Conservation (phyloP, 2,797 vertebrate species). For the Ctenopoma multispine region DNA sequence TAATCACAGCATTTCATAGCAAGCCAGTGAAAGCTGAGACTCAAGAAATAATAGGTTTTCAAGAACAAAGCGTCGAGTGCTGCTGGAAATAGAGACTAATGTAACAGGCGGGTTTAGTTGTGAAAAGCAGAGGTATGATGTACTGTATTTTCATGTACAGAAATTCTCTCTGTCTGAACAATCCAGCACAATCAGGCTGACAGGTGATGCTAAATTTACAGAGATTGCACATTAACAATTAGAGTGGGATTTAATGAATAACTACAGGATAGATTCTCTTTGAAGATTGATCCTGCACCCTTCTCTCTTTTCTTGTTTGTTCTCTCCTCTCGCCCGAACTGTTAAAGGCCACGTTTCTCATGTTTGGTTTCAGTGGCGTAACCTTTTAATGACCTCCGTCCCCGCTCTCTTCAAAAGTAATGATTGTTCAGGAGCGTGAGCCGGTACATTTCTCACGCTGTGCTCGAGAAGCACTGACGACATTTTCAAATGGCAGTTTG, state of each 20-base stretch:
- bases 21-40: slow-evolving; percentile 16
- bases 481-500: slow-evolving; percentile 67
- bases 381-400: slow-evolving; percentile 55
- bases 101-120: slow-evolving; percentile 4
- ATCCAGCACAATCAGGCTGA: neutral
- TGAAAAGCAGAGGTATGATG: slow-evolving; percentile 9
- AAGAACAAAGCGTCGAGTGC: slow-evolving; percentile 22
- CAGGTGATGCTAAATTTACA: neutral
- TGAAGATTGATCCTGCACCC: neutral
- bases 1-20: slow-evolving; percentile 30
- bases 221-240: slow-evolving; percentile 8
- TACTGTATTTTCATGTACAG: slow-evolving; percentile 5
- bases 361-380: slow-evolving; percentile 46
- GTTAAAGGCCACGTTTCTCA: slow-evolving; percentile 46
- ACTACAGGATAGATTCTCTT: neutral
- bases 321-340: neutral
- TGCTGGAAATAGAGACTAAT: slow-evolving; percentile 18
- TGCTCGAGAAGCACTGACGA: slow-evolving; percentile 39
- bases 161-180: neutral
- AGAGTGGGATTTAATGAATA: slow-evolving; percentile 19
- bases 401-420: slow-evolving; percentile 57
- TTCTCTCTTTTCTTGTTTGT: slow-evolving; percentile 5
- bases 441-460: slow-evolving; percentile 25
- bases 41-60: slow-evolving; percentile 23
- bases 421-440: slow-evolving; percentile 55